Percentiles rank a stretch among this genome's conserved stretches.
phyloP scores from a whole-genome alignment of 2,888 invertebrate genomes.

The Plusia festucae region DNA sequence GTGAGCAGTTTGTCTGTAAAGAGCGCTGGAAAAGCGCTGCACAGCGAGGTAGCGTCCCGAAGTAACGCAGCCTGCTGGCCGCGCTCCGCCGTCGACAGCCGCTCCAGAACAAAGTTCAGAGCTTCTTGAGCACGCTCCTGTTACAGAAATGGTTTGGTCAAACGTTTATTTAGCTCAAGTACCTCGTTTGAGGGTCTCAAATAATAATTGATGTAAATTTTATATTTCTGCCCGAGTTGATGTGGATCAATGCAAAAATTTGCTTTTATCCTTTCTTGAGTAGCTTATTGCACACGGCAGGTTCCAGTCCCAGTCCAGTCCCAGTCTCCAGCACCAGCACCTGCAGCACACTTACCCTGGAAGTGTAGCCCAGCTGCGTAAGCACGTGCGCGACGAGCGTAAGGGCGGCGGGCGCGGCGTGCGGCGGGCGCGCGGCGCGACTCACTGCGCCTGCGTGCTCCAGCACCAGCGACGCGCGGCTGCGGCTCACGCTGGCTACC shows the following conservation, averaged over 20 bases:
- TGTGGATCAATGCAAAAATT: too few relatives aligned
- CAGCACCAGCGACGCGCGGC: constrained; percentile 91
- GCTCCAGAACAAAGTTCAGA: constrained; percentile 94
- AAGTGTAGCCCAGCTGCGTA: constrained; percentile 92
- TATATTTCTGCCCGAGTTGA: too few relatives aligned
- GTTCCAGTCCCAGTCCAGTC: too few relatives aligned
- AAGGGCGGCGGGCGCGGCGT: constrained; percentile 90
- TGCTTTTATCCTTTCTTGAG: too few relatives aligned
- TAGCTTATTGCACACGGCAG: too few relatives aligned
- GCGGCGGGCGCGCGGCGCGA: constrained; percentile 89
- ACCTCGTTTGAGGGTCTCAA: neutral
- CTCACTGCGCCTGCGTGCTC: constrained; percentile 92
- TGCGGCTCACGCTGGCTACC: constrained; percentile 93
- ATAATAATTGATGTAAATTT: too few relatives aligned
- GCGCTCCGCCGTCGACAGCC: constrained; percentile 92
- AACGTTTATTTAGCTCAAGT: neutral
- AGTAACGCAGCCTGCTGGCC: constrained; percentile 93
- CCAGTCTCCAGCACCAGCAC: too few relatives aligned
- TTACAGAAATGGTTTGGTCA: neutral
- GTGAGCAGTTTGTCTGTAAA: constrained; percentile 94
- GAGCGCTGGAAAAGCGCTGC: constrained; percentile 94
- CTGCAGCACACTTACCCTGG: constrained; percentile 86
- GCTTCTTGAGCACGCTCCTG: constrained; percentile 95
- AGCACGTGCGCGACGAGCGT: constrained; percentile 92
- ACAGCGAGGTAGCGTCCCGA: constrained; percentile 94